Base-by-base conservation (phyloP, 2,888 invertebrate species). In the Stomorhina lunata region DNA sequence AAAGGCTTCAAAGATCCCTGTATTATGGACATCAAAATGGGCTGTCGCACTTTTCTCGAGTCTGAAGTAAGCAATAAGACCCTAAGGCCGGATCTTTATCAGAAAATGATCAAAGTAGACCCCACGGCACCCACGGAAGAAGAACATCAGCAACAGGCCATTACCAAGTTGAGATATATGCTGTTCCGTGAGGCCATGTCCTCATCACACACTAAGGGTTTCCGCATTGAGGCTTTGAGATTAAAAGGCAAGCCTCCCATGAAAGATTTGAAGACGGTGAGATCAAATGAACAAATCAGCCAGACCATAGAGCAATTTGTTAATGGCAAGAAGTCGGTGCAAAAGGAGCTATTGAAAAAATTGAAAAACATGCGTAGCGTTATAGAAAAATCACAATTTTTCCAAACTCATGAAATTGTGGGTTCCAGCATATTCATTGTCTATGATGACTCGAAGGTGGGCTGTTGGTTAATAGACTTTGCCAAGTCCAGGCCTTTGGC, bases 1-100 rank as follows among this genome's bases (percentile, higher is more conserved):
- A 95, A 96, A 87, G 96, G 96, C 76, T 99, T 98, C 92, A 93
- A 93, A 86, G 96, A 98, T 91, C 98, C 98, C 0, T 95, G 96
- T 88, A 97, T 99, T 0, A 98, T 99, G 95, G 99, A 99, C 91
- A 95, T 99, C 81, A 99, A 99, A 92, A 96, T 99, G 94, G 99
- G 99, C 50, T 96, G 96, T 2, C 94, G 98, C 87, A 99, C 99
- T 20, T 99, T 99, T 91, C 93, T 98, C 43, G 99, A 99, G 91
- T 95, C 95, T 2, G 99, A 99, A 92, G 99, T 99, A 45, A 94
- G 94, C 88, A 99, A 98, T 89, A 95, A 94, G 25, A 94, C 94
- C 53, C 95, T 96, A 17, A 93, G 99, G 61, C 89, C 93, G 3
- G 99, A 99, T 92, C 93, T 99, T 37, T 99, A 98, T 91, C 95